Conservation (phyloP, 2,113 vertebrate genomes). For the Pomatorhinus ruficollis region DNA sequence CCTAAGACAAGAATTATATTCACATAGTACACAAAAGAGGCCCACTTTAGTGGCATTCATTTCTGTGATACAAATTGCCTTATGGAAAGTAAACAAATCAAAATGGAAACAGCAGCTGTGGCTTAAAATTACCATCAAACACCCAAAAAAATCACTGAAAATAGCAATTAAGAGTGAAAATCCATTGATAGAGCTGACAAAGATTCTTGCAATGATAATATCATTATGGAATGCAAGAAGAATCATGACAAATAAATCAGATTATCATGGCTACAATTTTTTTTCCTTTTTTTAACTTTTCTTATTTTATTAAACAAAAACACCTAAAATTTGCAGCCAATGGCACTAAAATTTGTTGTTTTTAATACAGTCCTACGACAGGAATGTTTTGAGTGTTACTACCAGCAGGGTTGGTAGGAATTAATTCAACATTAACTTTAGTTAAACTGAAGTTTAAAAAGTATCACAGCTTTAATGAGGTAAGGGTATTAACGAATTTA, state of each 20-base stretch:
- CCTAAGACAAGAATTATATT: neutral
- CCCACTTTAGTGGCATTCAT: slow-evolving; percentile 24
- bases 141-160: slow-evolving; percentile 26
- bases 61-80: slow-evolving; percentile 41
- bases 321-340: neutral
- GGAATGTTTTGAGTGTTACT: neutral
- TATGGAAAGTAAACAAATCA: slow-evolving; percentile 57
- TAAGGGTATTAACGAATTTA: neutral
- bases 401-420: neutral
- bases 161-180: slow-evolving; percentile 52
- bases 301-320: neutral
- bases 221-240: neutral
- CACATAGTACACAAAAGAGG: slow-evolving; percentile 1
- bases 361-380: neutral
- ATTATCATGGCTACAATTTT: neutral
- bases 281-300: neutral
- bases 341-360: neutral
- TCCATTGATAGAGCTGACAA: slow-evolving; percentile 19
- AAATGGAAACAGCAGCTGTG: slow-evolving; percentile 54
- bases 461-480: neutral
- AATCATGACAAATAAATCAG: neutral
- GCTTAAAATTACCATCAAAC: slow-evolving; percentile 48
- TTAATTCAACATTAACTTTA: neutral
- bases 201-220: slow-evolving; percentile 10
- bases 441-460: neutral